Base-by-base conservation (phyloP, 2,797 vertebrate genomes). In the Caiman crocodilus region DNA sequence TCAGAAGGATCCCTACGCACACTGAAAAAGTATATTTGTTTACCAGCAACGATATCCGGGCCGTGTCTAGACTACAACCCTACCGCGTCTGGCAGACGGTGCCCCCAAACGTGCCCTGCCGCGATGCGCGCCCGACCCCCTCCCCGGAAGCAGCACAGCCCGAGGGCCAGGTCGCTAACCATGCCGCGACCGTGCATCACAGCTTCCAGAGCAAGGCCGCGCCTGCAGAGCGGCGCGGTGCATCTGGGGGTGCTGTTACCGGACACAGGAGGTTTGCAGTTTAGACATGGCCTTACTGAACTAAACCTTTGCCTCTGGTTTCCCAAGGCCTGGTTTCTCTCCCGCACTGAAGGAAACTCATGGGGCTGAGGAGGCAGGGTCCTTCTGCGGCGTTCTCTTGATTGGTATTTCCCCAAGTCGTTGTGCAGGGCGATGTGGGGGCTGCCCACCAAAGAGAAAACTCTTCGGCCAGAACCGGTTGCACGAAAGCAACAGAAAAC, bases 1-100 rank as follows among this genome's bases (percentile, higher is more conserved):
- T 50, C 11, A 50, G 42, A 50, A 50, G 11, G 9, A 3, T 3
- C 42, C 42, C 42, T 25, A 60, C 59, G 5, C 23, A 61, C 20
- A 78, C 57, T 26, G 12, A 2, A 0, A 4, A 0, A 0, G 42
- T 1, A 0, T 4, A 12, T 5, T 26, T 57, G 0, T 0, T 21
- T 10, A 20, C 7, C 26, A 75, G 25, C 50, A 56, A 50, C 0
- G 0, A 23, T 5, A 50, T 50, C 11, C 42, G 10, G 10, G 42
- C 42, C 10, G 42, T 50, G 42, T 50, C 42, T 50, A 50, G 42
- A 50, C 42, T 50, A 50, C 42, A 50, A 50, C 10, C 10, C 42
- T 10, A 50, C 42, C 9, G 9, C 10, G 42, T 50, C 11, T 50
- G 42, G 42, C 42, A 50, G 10, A 50, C 9, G 11, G 42, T 50